Evolutionary conservation across 2,797 vertebrate genomes (phyloP), one percentile per base, ranked within the genome.

Genomic region (Leuciscus waleckii): DNA sequence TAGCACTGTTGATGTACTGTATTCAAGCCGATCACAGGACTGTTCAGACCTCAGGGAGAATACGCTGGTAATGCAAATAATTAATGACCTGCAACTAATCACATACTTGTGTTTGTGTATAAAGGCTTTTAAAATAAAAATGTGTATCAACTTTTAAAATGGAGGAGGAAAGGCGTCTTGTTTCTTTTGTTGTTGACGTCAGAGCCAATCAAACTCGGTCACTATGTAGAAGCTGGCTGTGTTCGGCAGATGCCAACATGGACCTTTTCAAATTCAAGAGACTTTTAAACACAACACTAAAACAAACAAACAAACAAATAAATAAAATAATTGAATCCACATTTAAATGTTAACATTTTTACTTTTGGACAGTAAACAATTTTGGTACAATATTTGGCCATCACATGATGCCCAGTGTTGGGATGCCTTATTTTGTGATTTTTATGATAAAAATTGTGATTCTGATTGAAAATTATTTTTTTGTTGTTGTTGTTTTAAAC

Each of bases 1-100:
- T 65, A 51, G 39, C 81, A 73, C 84, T 65, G 54, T 49, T 29
- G 82, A 19, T n/a, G 37, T 79, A 58, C 29, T 86, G 23, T 54
- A 56, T 61, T n/a, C 69, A 68, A 46, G 76, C 26, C 1, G 37
- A 43, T 63, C 76, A 63, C 37, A 43, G 37, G 14, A n/a, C 16
- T 61, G 14, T 76, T 37, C 23, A 39, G 35, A 63, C 37, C 4
- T 5, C 76, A 43, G 58, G 37, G 35, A 70, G 35, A 39, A 23
- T 11, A 37, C 1, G 1, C 32, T 6, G 1, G 26, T 29, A 21
- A 61, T 43, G 14, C n/a, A 67, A 67, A 49, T 49, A 79, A 65
- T 32, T 23, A 67, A 65, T 32, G 19, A 78, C 41, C 17, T 61
- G 14, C 35, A 54, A 7, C 49, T 54, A 2, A 51, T 26, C n/a